Evolutionary conservation across 1,140 invertebrate species (phyloP).

Genomic region (Laupala kohalensis): DNA sequence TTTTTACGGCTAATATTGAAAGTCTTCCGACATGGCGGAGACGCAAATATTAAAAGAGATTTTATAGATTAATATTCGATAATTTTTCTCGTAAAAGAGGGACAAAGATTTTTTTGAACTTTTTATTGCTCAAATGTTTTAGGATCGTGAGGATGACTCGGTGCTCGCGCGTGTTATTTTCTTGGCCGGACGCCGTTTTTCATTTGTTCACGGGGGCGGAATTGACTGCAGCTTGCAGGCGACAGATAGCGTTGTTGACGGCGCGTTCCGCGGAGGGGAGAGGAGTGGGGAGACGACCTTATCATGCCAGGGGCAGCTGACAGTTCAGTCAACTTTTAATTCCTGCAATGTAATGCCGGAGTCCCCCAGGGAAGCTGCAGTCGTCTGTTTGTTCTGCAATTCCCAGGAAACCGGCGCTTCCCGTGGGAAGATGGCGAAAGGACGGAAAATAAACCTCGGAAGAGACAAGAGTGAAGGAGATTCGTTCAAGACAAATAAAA

Average conservation of each 20-base stretch:
- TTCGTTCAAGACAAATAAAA: neutral
- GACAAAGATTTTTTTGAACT: neutral
- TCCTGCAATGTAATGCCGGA: neutral
- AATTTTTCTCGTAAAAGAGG: neutral
- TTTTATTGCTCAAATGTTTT: neutral
- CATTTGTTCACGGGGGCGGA: neutral
- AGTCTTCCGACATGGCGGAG: neutral
- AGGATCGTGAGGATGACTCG: neutral
- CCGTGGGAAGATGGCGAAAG: neutral
- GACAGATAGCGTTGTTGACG: neutral
- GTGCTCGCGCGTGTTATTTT: neutral
- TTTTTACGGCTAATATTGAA: neutral
- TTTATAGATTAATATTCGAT: neutral
- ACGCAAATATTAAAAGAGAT: neutral
- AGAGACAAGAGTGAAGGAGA: too few relatives aligned
- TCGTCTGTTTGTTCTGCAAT: neutral
- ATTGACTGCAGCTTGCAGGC: neutral
- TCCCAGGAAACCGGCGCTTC: neutral
- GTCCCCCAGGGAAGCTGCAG: neutral
- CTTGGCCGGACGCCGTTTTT: neutral
- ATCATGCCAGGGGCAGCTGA: neutral
- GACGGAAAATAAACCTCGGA: neutral
- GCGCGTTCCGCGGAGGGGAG: too few relatives aligned
- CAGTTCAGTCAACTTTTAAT: neutral
- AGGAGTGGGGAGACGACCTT: neutral